Base-by-base conservation (phyloP, 2,888 invertebrate species). In the Ophioninae sp. region DNA sequence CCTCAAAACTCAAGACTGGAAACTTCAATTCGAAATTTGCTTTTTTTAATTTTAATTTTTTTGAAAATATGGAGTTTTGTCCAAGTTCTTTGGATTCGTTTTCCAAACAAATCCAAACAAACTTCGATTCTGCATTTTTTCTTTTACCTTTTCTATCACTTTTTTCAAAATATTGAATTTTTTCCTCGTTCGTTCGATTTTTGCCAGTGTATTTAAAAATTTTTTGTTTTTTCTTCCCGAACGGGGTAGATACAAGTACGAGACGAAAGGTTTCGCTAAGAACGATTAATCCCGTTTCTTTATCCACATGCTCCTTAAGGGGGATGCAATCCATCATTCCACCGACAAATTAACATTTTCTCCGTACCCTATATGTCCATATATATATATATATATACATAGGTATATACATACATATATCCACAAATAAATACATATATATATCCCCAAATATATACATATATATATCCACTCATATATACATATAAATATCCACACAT, bases 341-440 rank as follows among this genome's bases (percentile, higher is more conserved):
- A 61, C 64, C 65, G n/a, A 51, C 44, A 68, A 67, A 79, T 79
- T 63, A 74, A 74, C 74, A 67, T 61, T 44, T 63, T 10, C 56
- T 51, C 51, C 17, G 13, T 51, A 51, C 5, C 13, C 51, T 51
- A 51, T 51, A 51, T 51, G 13, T 10, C 9, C 13, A 51, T 10
- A 10, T 13, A 51, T 13, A 10, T 13, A 51, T 0, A 51, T 13
- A 51, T 13, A 51, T 51, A 51, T 51, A 51, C 8, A 44, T n/a
- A n/a, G n/a, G n/a, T n/a, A n/a, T n/a, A n/a, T n/a, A n/a, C n/a
- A n/a, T n/a, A n/a, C n/a, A n/a, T n/a, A n/a, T n/a, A n/a, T n/a
- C n/a, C 3, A 51, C 0, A 51, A 0, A 51, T 0, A 51, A 0
- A 10, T 51, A 51, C 13, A 10, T 13, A 51, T 3, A 51, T 3